A percentile compares a stretch with the other conserved stretches of the same genome.
Evolutionary conservation across 1,140 invertebrate genomes (phyloP).

Genomic region (Andricus grossulariae): DNA sequence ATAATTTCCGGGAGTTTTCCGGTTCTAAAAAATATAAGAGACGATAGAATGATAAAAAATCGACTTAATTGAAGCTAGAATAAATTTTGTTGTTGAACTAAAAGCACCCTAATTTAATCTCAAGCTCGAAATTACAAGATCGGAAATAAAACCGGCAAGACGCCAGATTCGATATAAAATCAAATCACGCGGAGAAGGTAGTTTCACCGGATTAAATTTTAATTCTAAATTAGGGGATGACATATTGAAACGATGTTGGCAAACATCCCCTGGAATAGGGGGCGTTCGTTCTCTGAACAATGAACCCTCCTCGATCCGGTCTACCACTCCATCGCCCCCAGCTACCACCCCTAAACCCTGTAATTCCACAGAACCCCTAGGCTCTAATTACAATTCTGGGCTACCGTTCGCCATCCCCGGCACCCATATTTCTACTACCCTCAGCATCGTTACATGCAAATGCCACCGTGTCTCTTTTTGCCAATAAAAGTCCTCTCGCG

Average conservation of each 20-base stretch:
- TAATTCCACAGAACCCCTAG: constrained; percentile 60
- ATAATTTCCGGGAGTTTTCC: neutral
- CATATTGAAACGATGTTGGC: constrained; percentile 69
- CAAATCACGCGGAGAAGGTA: constrained; percentile 61
- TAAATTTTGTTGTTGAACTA: too few species aligned
- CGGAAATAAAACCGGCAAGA: constrained; percentile 46
- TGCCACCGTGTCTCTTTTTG: constrained; percentile 70
- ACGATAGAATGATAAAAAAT: neutral
- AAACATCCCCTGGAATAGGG: constrained; percentile 54
- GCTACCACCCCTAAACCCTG: constrained; percentile 49
- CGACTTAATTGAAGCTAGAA: neutral
- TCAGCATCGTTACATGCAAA: constrained; percentile 74
- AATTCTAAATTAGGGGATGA: constrained; percentile 74
- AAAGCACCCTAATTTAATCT: too few species aligned
- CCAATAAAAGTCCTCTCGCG: constrained; percentile 67
- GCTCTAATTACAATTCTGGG: constrained; percentile 72
- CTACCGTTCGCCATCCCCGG: constrained; percentile 51
- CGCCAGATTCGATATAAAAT: constrained; percentile 66
- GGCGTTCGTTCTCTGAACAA: constrained; percentile 43
- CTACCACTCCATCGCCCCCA: constrained; percentile 37
- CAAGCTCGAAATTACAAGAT: neutral
- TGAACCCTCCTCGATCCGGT: constrained; percentile 36
- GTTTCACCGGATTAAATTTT: constrained; percentile 71
- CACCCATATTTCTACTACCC: constrained; percentile 57
- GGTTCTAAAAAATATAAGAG: neutral